Evolutionary conservation across 2,888 invertebrate genomes (phyloP), one percentile per base, ranked within the genome.

Genomic region (Athalia circularis): DNA sequence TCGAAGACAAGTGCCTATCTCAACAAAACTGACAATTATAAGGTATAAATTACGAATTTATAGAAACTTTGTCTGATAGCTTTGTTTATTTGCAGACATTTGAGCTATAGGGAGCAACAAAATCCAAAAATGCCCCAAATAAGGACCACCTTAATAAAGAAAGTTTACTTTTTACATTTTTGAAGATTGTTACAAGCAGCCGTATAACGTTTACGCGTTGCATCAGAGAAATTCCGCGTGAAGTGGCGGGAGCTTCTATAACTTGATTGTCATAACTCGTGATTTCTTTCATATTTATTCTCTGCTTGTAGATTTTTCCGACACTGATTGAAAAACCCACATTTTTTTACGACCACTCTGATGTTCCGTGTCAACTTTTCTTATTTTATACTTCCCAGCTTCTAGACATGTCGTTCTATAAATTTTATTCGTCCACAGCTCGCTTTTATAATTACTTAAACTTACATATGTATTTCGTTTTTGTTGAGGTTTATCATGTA

Each of bases 401-500:
- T 68, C 43, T 54, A 68, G 52, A 68, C n/a, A 54, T 68, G 54
- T 68, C 29, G 5, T 43, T 52, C 15, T 54, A 68, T 54, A 9
- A 54, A 29, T 68, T 43, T 6, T 52, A 11, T 29, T 54, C 54
- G 54, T 54, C 50, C 45, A 29, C 68, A 52, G 68, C 52, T 43
- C 54, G 68, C 68, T 68, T 68, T 68, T 68, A 29, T 29, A 52
- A 54, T 68, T 68, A 54, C 29, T 68, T 7, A 54, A 52, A 43
- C 54, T 68, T 54, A 54, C n/a, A 54, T n/a, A 4, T 54, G 54
- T 52, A 52, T 43, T 68, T 54, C 3, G 50, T 68, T 52, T 52
- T 68, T 54, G 29, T 68, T 29, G 50, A 68, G 54, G 68, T 68
- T 68, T 68, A 54, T 54, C 29, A 29, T 29, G 29, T 29, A 29